Percentiles rank a stretch among this genome's conserved stretches.
These are phyloP conservation scores for Calameuta pallipes DNA, from an alignment of 2,888 invertebrate species.

Conservation along the genomic window DNA sequence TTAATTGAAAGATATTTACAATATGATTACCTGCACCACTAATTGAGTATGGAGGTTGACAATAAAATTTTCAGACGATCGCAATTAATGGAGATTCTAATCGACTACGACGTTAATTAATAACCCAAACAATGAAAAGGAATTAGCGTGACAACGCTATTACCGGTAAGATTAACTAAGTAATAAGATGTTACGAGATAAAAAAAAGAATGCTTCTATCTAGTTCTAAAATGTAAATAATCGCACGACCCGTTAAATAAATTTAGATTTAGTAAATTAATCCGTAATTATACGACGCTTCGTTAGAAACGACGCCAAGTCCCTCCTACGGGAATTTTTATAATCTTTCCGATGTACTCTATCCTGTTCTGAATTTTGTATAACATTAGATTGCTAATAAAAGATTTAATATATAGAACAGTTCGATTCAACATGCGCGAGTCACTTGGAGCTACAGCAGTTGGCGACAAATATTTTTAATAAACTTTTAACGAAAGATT, in stretches of 20 bases:
- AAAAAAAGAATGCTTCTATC: neutral
- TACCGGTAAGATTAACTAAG: neutral
- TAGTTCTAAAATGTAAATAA: slow-evolving; percentile 22
- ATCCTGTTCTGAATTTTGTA: slow-evolving; percentile 7
- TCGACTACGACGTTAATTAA: neutral
- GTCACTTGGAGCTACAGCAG: neutral
- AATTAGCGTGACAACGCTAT: neutral
- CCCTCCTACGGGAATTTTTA: neutral
- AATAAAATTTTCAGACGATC: neutral
- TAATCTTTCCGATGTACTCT: neutral
- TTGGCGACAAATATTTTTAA: neutral
- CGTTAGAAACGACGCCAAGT: neutral
- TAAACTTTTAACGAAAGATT: neutral
- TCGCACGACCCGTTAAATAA: neutral
- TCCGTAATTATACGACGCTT: slow-evolving; percentile 9
- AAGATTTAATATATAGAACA: slow-evolving; percentile 5
- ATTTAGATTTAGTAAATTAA: slow-evolving; percentile 19
- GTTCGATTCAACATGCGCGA: neutral
- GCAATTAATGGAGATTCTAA: neutral
- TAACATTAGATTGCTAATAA: slow-evolving; percentile 6
- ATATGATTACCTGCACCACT: neutral
- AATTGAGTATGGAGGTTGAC: neutral
- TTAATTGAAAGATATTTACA: neutral
- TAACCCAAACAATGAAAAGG: neutral
- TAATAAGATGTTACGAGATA: neutral